A percentile compares a stretch with the other conserved stretches of the same genome.
Conservation (phyloP, 2,113 vertebrate species). For the Pangasianodon gigas region DNA sequence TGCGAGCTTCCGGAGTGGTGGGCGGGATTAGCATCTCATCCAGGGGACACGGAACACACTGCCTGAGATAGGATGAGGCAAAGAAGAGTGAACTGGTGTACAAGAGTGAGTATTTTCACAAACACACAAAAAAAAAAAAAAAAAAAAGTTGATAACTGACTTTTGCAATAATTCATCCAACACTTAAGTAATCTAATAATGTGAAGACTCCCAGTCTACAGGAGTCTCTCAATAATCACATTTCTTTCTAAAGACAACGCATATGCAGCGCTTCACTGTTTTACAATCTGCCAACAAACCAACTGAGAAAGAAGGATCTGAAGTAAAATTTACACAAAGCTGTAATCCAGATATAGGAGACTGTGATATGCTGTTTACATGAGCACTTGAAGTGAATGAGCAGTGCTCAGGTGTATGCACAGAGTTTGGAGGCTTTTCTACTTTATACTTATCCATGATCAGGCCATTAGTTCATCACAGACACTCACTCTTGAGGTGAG, state of each 20-base stretch:
- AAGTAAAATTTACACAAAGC: no score
- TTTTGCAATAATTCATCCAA: not conserved
- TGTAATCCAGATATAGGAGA: no score
- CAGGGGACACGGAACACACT: constrained; percentile 85
- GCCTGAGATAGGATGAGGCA: constrained; percentile 65
- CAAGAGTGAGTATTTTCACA: not conserved
- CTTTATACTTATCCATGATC: not conserved
- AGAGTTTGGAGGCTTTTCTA: no score
- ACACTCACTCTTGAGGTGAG: constrained; percentile 74
- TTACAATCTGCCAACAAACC: not conserved
- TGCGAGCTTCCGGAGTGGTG: constrained; percentile 85
- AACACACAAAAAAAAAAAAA: not conserved
- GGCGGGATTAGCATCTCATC: constrained; percentile 90
- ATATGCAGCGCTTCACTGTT: not conserved
- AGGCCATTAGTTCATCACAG: not conserved
- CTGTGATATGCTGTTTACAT: not conserved
- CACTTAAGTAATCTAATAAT: not conserved
- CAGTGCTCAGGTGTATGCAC: not conserved
- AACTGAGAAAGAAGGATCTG: no score
- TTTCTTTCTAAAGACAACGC: not conserved
- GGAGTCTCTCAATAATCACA: not conserved
- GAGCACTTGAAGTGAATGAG: not conserved
- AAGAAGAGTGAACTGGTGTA: not conserved
- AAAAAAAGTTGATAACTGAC: no score
- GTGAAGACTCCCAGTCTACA: not conserved